Evolutionary conservation across 2,113 vertebrate genomes (phyloP).

Genomic region (Calidris pugnax): DNA sequence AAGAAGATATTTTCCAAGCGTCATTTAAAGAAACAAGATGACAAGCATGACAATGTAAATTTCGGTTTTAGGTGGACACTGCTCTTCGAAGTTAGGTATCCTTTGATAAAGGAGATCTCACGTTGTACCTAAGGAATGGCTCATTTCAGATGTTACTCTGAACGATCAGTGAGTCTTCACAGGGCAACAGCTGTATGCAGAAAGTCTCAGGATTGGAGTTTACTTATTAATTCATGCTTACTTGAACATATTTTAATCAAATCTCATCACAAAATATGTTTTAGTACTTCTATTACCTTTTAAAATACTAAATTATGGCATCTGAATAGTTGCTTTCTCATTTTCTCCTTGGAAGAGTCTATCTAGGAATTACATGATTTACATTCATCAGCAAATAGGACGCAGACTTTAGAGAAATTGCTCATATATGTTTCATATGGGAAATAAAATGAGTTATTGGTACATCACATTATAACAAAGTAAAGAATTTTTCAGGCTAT

Average conservation of each 20-base stretch:
- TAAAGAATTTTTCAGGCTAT: neutral
- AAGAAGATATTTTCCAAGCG: neutral
- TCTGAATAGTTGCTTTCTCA: neutral
- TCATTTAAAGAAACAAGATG: neutral
- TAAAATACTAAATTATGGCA: neutral
- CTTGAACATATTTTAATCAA: neutral
- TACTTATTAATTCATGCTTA: neutral
- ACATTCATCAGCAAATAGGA: neutral
- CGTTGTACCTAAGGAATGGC: neutral
- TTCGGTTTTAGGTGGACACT: neutral
- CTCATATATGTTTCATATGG: neutral
- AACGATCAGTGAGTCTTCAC: neutral
- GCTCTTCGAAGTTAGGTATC: neutral
- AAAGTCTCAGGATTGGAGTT: neutral
- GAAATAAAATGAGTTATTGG: neutral
- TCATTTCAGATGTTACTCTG: neutral
- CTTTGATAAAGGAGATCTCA: neutral
- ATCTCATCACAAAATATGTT: neutral
- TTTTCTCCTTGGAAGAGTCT: neutral
- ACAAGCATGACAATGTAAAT: neutral
- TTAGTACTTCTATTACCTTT: neutral
- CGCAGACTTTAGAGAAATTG: neutral
- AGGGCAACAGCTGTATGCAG: neutral
- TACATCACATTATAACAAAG: neutral
- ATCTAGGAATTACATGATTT: neutral